A percentile compares a stretch with the other conserved stretches of the same genome.
Evolutionary conservation across 2,888 invertebrate species (phyloP).

Genomic region (Tetropium fuscum): DNA sequence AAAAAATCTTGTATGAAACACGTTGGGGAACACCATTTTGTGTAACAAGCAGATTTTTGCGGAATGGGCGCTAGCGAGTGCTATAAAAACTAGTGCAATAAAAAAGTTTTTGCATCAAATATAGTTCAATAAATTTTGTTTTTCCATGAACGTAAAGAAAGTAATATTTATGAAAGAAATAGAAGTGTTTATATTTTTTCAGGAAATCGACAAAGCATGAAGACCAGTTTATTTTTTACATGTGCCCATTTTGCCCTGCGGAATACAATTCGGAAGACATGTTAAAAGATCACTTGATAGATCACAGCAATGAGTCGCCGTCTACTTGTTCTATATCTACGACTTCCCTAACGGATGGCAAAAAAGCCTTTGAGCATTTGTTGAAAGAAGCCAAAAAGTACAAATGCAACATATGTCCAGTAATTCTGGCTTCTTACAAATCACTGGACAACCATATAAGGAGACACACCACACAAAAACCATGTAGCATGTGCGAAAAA

Average conservation of each 20-base stretch:
- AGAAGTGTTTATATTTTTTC: not conserved
- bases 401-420: slow-evolving; percentile 51
- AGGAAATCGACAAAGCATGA: not conserved
- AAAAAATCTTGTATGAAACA: no score
- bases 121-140: no score
- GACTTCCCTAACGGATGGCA: slow-evolving; percentile 53
- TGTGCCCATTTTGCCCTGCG: slow-evolving; percentile 24
- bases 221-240: slow-evolving; percentile 40
- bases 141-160: no score
- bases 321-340: slow-evolving; percentile 28
- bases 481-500: slow-evolving; percentile 56
- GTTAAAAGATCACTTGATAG: slow-evolving; percentile 26
- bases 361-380: not conserved
- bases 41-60: no score
- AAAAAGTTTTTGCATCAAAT: no score
- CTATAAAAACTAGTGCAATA: no score
- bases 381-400: slow-evolving; percentile 5
- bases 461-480: slow-evolving; percentile 50
- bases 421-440: slow-evolving; percentile 52
- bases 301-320: slow-evolving; percentile 10
- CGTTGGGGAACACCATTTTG: no score
- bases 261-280: slow-evolving; percentile 15
- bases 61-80: no score
- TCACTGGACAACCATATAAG: slow-evolving; percentile 53
- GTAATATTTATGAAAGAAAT: no score